Base-by-base conservation (phyloP, 2,797 vertebrate species). In the Huso huso region DNA sequence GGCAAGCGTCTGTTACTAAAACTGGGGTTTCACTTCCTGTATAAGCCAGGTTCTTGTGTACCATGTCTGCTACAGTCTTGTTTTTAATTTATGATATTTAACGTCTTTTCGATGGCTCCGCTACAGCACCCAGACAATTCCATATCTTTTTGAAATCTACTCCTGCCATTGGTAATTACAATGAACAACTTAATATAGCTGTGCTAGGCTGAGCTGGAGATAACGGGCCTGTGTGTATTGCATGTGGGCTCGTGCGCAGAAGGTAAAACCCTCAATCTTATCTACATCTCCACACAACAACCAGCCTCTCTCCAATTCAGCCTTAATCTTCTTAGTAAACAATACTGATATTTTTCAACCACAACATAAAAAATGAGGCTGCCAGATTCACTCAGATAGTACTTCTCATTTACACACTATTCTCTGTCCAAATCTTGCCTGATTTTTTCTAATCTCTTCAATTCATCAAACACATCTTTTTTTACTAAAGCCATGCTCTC, bases 291-390 rank as follows among this genome's bases (percentile, higher is more conserved):
- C 90, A 92, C 91, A 94, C 92, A 94, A 96, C 95, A 96, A 95
- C 93, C 89, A 86, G 91, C 92, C 93, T 91, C 94, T 94, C 92
- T 93, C 92, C 94, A 97, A 95, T 96, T 94, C 92, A 92, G 85
- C 85, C 88, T 89, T 98, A 97, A 99, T 98, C 95, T 96, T 90
- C 91, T 92, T 87, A 93, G 93, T 97, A 96, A 98, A 97, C 96
- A 98, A 96, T 94, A 95, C 92, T 92, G 93, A 97, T 96, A 96
- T 98, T 97, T 96, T 90, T 91, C 90, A 91, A 75, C 85, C 84
- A 76, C 85, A 88, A 90, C 85, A 86, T 66, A 78, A 75, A 90
- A 88, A 90, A 89, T 86, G 86, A 86, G 78, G 84, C 85, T 89
- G 88, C 86, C 88, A 91, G 89, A 91, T 91, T 84, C 77, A 74